A percentile compares a stretch with the other conserved stretches of the same genome.
Conservation (phyloP, 64 coral and sea anemone species). For the Montipora cactus region DNA sequence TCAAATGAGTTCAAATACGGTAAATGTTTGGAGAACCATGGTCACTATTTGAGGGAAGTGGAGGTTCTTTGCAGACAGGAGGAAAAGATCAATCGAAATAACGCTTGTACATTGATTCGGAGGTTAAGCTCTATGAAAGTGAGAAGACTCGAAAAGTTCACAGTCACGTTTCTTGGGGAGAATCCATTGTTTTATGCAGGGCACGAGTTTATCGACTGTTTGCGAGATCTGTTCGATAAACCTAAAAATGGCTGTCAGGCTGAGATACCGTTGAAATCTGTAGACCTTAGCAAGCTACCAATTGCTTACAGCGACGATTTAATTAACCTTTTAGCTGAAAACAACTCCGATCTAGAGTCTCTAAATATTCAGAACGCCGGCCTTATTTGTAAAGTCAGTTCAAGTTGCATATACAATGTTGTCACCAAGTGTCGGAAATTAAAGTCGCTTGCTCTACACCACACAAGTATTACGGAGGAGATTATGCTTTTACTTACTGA, state of each 20-base stretch:
- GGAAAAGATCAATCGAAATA: conserved; percentile 82
- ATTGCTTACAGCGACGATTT: conserved; percentile 78
- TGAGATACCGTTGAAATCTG: conserved; percentile 45
- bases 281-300: conserved; percentile 78
- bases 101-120: conserved; percentile 80
- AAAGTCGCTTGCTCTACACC: conserved; percentile 78
- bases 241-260: conserved; percentile 6
- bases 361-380: conserved; percentile 92
- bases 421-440: conserved; percentile 79
- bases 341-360: conserved; percentile 76
- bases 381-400: conserved; percentile 91
- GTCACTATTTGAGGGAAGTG: conserved; percentile 70
- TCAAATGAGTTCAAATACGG: conserved; percentile 70
- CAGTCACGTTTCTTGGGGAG: conserved; percentile 78
- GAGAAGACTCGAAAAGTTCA: conserved; percentile 75
- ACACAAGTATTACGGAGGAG: conserved; percentile 83
- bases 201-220: conserved; percentile 76
- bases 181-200: conserved; percentile 96
- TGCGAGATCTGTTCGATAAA: conserved; percentile 69
- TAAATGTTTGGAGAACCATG: conserved; percentile 65
- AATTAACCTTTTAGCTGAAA: conserved; percentile 72
- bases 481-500: conserved; percentile 75
- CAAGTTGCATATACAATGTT: conserved; percentile 73
- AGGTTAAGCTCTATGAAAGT: conserved; percentile 63
- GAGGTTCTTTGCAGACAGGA: conserved; percentile 70